Evolutionary conservation across 2,888 invertebrate species (phyloP).

Genomic region (Aphidoletes aphidimyza): DNA sequence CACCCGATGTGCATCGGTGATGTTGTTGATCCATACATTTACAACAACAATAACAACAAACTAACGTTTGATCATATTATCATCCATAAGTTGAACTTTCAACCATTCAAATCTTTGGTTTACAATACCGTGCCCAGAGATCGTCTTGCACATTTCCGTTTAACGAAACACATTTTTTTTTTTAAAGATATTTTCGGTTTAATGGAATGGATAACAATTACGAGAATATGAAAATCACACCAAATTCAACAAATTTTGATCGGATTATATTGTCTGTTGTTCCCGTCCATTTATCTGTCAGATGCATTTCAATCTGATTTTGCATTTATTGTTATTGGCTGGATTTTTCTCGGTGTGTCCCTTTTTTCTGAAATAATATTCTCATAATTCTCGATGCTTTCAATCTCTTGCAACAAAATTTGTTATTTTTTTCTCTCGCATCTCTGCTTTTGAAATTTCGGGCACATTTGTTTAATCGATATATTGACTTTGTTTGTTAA

Average conservation of each 20-base stretch:
- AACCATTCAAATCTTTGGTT: too few species aligned
- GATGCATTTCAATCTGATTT: neutral
- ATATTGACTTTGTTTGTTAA: constrained; percentile 32
- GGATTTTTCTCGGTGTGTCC: too few species aligned
- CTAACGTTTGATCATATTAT: too few species aligned
- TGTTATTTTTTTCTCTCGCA: neutral
- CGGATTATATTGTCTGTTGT: neutral
- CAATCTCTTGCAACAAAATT: too few species aligned
- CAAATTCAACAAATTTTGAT: neutral
- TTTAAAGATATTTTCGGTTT: neutral
- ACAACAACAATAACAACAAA: too few species aligned
- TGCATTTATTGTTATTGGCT: neutral
- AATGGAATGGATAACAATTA: neutral
- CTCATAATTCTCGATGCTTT: neutral
- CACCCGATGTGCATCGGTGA: too few species aligned
- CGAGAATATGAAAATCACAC: neutral
- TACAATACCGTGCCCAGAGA: too few species aligned
- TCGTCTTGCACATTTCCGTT: neutral
- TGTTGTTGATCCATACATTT: too few species aligned
- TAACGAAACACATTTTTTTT: neutral
- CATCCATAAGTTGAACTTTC: too few species aligned
- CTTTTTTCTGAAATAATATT: too few species aligned
- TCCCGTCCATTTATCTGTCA: neutral
- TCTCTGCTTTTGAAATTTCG: too few species aligned
- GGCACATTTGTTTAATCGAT: constrained; percentile 31